A percentile compares a stretch with the other conserved stretches of the same genome.
These are phyloP conservation scores for Apis dorsata DNA, from an alignment of 1,140 invertebrate genomes.

Conservation along the genomic window DNA sequence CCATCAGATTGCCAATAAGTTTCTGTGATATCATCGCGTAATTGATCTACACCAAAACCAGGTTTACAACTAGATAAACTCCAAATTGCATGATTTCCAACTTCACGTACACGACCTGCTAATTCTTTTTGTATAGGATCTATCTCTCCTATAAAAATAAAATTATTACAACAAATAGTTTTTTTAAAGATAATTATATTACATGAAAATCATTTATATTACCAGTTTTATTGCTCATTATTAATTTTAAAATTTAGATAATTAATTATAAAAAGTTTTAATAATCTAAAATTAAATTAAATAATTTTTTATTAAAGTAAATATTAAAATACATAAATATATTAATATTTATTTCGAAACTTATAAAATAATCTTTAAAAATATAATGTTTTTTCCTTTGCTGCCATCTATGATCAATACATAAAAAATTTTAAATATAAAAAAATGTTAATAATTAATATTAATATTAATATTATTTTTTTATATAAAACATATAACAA, in stretches of 20 bases:
- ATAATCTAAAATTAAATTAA: neutral
- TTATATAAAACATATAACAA: too few relatives aligned
- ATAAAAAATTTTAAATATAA: neutral
- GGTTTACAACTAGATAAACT: constrained; percentile 98
- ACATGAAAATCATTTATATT: constrained; percentile 9
- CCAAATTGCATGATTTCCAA: constrained; percentile 98
- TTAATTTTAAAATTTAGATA: neutral
- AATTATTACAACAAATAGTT: neutral
- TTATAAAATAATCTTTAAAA: neutral
- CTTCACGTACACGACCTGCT: constrained; percentile 92
- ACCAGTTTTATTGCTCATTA: constrained; percentile 57
- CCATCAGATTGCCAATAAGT: constrained; percentile 99
- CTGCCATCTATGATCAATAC: neutral
- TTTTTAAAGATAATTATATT: neutral
- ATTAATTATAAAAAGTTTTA: neutral
- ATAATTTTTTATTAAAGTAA: neutral
- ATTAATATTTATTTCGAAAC: neutral
- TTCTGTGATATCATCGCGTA: constrained; percentile 96
- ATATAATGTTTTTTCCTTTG: neutral
- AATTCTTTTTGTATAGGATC: constrained; percentile 87
- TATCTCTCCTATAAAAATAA: constrained; percentile 72
- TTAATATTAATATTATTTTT: neutral
- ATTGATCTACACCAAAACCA: constrained; percentile 98
- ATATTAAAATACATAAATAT: neutral
- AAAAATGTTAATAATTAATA: neutral